These are phyloP conservation scores for Achatina immaculata DNA, from an alignment of 1,140 invertebrate species.

Conservation along the genomic window DNA sequence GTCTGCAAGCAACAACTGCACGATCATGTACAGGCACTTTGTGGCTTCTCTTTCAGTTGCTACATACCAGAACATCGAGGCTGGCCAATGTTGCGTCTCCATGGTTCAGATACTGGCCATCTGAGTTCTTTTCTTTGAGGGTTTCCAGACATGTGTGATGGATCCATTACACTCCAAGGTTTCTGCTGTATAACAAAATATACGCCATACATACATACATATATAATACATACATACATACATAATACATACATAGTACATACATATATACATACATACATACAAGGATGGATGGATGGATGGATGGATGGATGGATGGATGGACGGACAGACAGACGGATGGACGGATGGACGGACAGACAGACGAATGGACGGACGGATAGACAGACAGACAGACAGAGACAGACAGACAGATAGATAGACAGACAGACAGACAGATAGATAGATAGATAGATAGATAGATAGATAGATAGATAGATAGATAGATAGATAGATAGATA, in stretches of 20 bases:
- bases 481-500: conserved; percentile 10
- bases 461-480: conserved; percentile 9
- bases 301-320: background rate
- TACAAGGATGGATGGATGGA: too few species aligned
- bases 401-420: background rate
- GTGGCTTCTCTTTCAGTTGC: too few species aligned
- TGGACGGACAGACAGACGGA: background rate
- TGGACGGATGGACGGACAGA: background rate
- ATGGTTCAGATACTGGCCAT: conserved; percentile 33
- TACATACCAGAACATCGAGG: conserved; percentile 30
- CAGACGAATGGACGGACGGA: background rate
- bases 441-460: conserved; percentile 9
- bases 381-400: background rate
- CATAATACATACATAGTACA: too few species aligned
- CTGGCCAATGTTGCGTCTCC: conserved; percentile 24
- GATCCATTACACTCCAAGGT: too few species aligned
- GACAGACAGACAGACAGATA: background rate
- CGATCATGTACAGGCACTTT: too few species aligned
- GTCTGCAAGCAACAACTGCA: too few species aligned
- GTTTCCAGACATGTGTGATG: background rate
- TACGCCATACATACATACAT: too few species aligned
- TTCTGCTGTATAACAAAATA: too few species aligned
- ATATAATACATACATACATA: too few species aligned
- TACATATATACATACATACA: too few species aligned
- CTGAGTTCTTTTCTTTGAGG: background rate